Conservation (phyloP, 1,140 invertebrate genomes). For the Megalopta genalis region DNA sequence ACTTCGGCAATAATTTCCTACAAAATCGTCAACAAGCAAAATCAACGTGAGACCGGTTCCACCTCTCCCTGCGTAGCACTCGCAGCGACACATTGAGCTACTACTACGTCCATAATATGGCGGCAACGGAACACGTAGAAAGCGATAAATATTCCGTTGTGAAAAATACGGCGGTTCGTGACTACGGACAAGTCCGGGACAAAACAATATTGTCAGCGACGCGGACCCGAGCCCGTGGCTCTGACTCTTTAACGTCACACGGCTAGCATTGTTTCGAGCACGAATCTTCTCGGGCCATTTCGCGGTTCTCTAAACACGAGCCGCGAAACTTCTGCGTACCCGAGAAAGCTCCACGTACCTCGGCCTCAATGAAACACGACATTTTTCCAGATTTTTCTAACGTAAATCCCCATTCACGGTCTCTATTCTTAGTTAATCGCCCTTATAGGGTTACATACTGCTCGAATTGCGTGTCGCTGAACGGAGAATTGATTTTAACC, state of each 20-base stretch:
- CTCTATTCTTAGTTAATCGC: too few relatives aligned
- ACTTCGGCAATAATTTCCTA: too few relatives aligned
- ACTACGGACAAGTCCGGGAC: conserved; percentile 54
- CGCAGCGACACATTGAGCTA: conserved; percentile 8
- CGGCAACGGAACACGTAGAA: conserved; percentile 19
- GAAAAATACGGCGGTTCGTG: conserved; percentile 60
- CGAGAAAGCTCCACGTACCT: conserved; percentile 5
- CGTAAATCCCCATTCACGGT: too few relatives aligned
- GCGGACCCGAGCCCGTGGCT: conserved; percentile 28
- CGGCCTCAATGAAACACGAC: background rate
- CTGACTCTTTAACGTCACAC: conserved; percentile 58
- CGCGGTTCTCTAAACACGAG: conserved; percentile 32
- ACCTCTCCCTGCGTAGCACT: background rate
- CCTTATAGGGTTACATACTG: too few relatives aligned
- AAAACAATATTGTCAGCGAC: conserved; percentile 64
- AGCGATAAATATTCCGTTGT: conserved; percentile 48
- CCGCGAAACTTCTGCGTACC: conserved; percentile 3
- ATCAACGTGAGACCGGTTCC: too few relatives aligned
- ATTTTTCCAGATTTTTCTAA: background rate
- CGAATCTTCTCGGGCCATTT: conserved; percentile 61
- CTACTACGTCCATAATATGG: conserved; percentile 16
- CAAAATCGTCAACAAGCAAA: too few relatives aligned
- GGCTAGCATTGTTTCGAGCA: conserved; percentile 63
- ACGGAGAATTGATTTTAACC: too few relatives aligned
- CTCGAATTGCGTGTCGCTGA: too few relatives aligned